Percentiles rank a stretch among this genome's conserved stretches.
These are phyloP conservation scores for Oophaga pumilio DNA, from an alignment of 2,113 vertebrate species.

Conservation along the genomic window DNA sequence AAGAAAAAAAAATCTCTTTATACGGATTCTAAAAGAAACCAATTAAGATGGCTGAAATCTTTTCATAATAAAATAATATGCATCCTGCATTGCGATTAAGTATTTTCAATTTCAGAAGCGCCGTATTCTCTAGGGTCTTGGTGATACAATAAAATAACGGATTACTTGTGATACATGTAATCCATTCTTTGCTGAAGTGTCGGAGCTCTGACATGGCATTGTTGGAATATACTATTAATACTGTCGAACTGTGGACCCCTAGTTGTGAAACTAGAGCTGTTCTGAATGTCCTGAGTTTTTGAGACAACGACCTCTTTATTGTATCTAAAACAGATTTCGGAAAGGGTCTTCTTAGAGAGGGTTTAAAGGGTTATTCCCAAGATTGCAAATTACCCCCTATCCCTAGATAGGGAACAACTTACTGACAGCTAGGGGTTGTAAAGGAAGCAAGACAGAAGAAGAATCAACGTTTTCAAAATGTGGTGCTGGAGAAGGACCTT, in stretches of 20 bases:
- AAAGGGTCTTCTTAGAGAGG: too few species aligned
- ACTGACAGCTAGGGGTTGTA: too few species aligned
- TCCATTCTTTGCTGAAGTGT: not conserved
- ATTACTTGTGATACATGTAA: not conserved
- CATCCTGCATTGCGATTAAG: slow-evolving; percentile 27
- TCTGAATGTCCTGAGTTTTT: too few species aligned
- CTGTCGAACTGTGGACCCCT: not conserved
- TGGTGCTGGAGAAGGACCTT: too few species aligned
- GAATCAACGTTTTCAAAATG: too few species aligned
- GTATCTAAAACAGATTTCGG: too few species aligned
- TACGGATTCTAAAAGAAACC: slow-evolving; percentile 20
- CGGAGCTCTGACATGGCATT: not conserved
- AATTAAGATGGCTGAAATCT: slow-evolving; percentile 20
- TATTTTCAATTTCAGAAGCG: slow-evolving; percentile 15
- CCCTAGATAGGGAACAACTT: too few species aligned
- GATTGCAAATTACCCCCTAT: too few species aligned
- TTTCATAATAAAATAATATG: slow-evolving; percentile 34
- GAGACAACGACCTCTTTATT: too few species aligned
- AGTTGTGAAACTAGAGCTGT: not conserved
- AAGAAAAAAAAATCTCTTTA: not conserved
- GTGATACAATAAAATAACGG: not conserved
- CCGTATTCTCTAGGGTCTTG: not conserved
- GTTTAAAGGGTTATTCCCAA: too few species aligned
- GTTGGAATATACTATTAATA: not conserved
- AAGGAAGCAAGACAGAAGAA: too few species aligned